Base-by-base conservation (phyloP, 2,797 vertebrate genomes). In the Caiman crocodilus region DNA sequence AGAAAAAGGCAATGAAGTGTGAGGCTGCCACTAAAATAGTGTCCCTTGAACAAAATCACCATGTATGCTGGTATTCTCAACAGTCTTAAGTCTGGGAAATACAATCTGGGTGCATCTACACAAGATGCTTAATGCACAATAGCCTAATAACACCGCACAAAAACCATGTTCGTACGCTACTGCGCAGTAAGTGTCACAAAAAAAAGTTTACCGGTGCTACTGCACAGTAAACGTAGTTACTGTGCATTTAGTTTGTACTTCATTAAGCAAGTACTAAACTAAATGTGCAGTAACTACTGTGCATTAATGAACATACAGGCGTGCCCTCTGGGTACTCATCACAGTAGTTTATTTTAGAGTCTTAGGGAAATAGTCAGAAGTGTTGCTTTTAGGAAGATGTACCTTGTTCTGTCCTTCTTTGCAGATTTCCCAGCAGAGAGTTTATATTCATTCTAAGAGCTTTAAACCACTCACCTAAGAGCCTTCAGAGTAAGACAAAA, bases 51-150 rank as follows among this genome's bases (percentile, higher is more conserved):
- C 42, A 65, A 82, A 84, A 42, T 32, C 78, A 65, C 2, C 50
- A 77, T 74, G 77, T 67, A 80, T 59, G 65, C 58, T 91, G 35
- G 23, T 16, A 73, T 42, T 73, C 50, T 23, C 42, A 73, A 73
- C 17, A 35, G 55, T 71, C 88, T 82, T 84, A 84, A 81, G 26
- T 85, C 85, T 13, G 14, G 77, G 78, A 84, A 76, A 91, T 80
- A 80, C 76, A 87, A 88, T 89, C 63, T 91, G 71, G 76, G 90
- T 89, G 90, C 42, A 42, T 42, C 42, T 42, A 42, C 42, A 42
- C 5, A 9, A 42, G 42, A 42, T 42, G 42, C 42, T 42, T 42
- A 42, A 42, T 42, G 42, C 42, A 42, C 42, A 42, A 42, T 42
- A 42, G 42, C 42, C 42, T 42, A 42, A 42, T 42, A 42, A 42